Conservation (phyloP, 2,113 vertebrate genomes). For the Hippocampus mohnikei region DNA sequence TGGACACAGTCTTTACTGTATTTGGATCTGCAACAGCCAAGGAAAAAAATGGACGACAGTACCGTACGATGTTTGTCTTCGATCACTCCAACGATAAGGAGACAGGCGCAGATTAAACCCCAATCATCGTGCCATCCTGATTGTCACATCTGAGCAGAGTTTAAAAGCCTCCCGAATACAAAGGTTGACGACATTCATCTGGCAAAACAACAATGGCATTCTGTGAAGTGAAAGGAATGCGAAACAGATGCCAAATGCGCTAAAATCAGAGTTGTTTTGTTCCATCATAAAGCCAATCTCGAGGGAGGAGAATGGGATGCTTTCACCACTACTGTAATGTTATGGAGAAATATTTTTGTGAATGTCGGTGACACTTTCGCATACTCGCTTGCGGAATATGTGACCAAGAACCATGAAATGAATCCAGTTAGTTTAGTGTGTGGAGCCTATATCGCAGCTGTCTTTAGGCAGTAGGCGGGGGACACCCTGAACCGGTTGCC, state of each 20-base stretch:
- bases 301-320: background rate
- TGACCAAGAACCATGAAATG: background rate
- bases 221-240: conserved; percentile 18
- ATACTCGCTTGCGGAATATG: background rate
- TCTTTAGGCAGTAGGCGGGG: too few relatives aligned
- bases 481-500: too few relatives aligned
- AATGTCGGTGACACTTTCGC: background rate
- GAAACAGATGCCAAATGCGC: conserved; percentile 7
- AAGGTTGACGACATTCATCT: conserved; percentile 11
- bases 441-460: too few relatives aligned
- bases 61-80: conserved; percentile 8
- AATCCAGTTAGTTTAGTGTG: background rate
- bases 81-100: background rate
- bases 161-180: conserved; percentile 4
- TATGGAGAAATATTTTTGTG: background rate
- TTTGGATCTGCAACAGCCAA: conserved; percentile 17
- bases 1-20: conserved; percentile 2
- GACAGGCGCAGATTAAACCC: background rate
- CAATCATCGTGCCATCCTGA: conserved; percentile 9
- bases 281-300: conserved; percentile 6
- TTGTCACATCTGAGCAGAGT: background rate
- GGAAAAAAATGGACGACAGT: background rate
- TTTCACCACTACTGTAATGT: background rate
- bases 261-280: conserved; percentile 12
- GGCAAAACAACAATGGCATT: conserved; percentile 3